These are phyloP conservation scores for Halichondria panicea DNA, from an alignment of 37 sponge, comb jelly and placozoan species.

Conservation along the genomic window DNA sequence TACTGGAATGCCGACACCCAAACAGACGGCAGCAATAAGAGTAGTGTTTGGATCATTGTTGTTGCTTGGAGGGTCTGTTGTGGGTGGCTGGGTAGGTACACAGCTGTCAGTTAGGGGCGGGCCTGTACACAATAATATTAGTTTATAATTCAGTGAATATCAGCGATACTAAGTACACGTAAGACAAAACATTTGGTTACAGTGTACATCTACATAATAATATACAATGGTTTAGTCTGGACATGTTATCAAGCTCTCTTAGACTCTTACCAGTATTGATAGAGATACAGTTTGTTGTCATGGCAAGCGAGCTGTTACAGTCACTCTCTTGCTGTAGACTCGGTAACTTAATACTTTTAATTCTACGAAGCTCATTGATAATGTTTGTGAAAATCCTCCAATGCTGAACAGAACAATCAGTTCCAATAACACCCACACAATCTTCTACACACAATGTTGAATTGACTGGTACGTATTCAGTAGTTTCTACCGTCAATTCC, in stretches of 20 bases:
- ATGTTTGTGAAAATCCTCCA: constrained; percentile 20
- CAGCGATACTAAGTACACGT: not conserved
- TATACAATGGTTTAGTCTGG: too few relatives aligned
- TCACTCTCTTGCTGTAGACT: not conserved
- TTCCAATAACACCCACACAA: constrained; percentile 7
- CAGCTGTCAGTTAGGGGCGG: not conserved
- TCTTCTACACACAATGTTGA: not conserved
- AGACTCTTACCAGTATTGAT: not conserved
- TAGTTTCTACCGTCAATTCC: not conserved
- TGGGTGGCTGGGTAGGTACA: not conserved
- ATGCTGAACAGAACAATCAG: constrained; percentile 2
- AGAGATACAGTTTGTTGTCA: not conserved
- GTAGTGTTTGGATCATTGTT: not conserved
- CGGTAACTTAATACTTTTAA: not conserved
- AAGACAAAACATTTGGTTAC: not conserved
- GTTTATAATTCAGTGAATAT: not conserved
- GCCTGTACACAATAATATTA: not conserved
- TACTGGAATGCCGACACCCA: constrained; percentile 1
- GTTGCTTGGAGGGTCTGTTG: not conserved
- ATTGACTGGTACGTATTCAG: not conserved
- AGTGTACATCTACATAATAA: not conserved
- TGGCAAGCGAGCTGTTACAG: not conserved
- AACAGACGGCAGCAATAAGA: not conserved
- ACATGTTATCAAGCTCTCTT: not conserved
- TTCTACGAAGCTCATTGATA: not conserved